Conservation (phyloP, 1,140 invertebrate species). For the Glossosoma conforme region DNA sequence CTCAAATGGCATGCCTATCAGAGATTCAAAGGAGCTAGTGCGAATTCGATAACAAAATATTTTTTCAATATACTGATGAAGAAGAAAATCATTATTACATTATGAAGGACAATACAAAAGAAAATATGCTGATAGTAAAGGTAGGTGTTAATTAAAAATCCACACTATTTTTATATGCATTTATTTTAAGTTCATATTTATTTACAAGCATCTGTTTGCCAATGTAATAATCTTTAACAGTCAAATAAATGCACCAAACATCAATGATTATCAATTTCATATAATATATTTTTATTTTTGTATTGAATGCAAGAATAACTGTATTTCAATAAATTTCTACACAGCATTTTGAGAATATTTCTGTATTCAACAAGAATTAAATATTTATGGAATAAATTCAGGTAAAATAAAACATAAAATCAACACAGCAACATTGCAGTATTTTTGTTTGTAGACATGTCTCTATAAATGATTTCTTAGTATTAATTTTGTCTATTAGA, state of each 20-base stretch:
- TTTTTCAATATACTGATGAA: too few species aligned
- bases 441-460: too few species aligned
- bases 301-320: conserved; percentile 27
- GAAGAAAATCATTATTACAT: too few species aligned
- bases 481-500: background rate
- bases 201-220: conserved; percentile 27
- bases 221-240: conserved; percentile 18
- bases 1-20: too few species aligned
- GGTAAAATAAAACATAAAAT: conserved; percentile 4
- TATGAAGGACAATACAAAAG: background rate
- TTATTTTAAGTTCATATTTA: conserved; percentile 17
- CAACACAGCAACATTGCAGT: too few species aligned
- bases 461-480: background rate
- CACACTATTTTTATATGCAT: conserved; percentile 9
- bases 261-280: conserved; percentile 21
- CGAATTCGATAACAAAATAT: too few species aligned
- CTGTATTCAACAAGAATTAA: background rate
- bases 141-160: too few species aligned
- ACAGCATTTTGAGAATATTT: conserved; percentile 10
- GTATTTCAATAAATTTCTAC: background rate
- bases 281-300: conserved; percentile 21
- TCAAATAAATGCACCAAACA: conserved; percentile 28
- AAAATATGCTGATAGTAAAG: background rate
- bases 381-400: background rate
- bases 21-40: too few species aligned